Conservation (phyloP, 2,113 vertebrate species). For the Dissostichus mawsoni region DNA sequence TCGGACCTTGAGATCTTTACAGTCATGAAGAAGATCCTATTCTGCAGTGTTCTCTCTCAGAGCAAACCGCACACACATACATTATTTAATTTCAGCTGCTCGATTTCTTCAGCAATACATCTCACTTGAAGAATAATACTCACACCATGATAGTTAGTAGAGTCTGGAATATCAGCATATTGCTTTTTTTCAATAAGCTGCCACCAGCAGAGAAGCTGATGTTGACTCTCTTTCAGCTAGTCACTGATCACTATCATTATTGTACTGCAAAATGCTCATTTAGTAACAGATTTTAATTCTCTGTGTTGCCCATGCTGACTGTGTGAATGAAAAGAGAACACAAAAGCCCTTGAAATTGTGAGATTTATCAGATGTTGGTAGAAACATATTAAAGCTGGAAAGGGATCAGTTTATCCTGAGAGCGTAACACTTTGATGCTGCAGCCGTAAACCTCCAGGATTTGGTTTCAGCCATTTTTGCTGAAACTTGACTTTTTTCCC, state of each 20-base stretch:
- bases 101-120: neutral
- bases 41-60: neutral
- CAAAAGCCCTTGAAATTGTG: slow-evolving; percentile 28
- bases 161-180: neutral
- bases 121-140: slow-evolving; percentile 16
- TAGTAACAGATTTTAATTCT: slow-evolving; percentile 20
- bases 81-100: neutral
- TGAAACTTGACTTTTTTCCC: slow-evolving; percentile 57
- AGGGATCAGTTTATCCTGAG: slow-evolving; percentile 49
- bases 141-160: neutral
- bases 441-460: slow-evolving; percentile 46
- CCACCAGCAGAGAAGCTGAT: slow-evolving; percentile 31
- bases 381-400: slow-evolving; percentile 29
- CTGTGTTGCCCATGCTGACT: slow-evolving; percentile 35
- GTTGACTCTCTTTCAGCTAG: slow-evolving; percentile 37
- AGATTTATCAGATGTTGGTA: slow-evolving; percentile 41
- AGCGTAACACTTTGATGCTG: slow-evolving; percentile 69
- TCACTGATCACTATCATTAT: slow-evolving; percentile 31
- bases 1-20: neutral
- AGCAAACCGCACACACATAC: neutral
- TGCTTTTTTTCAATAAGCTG: neutral
- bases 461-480: slow-evolving; percentile 63
- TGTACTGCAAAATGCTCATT: slow-evolving; percentile 23
- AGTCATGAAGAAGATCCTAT: neutral
- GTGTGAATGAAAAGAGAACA: slow-evolving; percentile 37